Evolutionary conservation across 2,888 invertebrate species (phyloP), one percentile per base, ranked within the genome.

Genomic region (Hoplodrina ambigua): DNA sequence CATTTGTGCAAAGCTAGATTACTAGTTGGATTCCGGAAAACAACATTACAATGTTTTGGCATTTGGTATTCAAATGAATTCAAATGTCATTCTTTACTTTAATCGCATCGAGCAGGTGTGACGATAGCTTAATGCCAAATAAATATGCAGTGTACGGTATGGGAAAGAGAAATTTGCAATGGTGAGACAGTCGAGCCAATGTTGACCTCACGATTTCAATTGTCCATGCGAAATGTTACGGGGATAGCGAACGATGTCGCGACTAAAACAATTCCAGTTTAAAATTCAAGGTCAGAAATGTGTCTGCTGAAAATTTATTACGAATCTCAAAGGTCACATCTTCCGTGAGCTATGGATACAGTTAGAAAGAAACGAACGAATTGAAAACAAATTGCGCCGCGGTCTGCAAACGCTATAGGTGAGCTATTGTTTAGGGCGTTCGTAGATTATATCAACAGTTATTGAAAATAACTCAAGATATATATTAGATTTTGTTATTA

Each of bases 171-270:
- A 94, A 94, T 94, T 94, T 91, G 93, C 93, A 91, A 90, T 90
- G 88, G 89, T 89, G 91, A 93, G 92, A 92, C 92, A 90, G 93
- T 91, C 92, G 90, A 91, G 92, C 91, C 93, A 91, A 91, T 90
- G 93, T 88, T 94, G 95, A 95, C 95, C 95, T 95, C 95, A 95
- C 95, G 95, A 94, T 94, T 95, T 93, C 95, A 94, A 95, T 94
- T 94, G 95, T 94, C 95, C 94, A 94, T 94, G 94, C 93, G 89
- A 94, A 95, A 94, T 94, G 94, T 94, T 94, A 92, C 90, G 89
- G 88, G 90, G 89, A 91, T 92, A 93, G 92, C 92, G 92, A 94
- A 93, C 94, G 93, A 93, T 94, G 94, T 94, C 95, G 93, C 94
- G 94, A 92, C 88, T 89, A 89, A 92, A 89, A 91, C 92, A 91